phyloP scores from a whole-genome alignment of 92 coral and sea anemone species.

The Palythoa caribaeorum region DNA sequence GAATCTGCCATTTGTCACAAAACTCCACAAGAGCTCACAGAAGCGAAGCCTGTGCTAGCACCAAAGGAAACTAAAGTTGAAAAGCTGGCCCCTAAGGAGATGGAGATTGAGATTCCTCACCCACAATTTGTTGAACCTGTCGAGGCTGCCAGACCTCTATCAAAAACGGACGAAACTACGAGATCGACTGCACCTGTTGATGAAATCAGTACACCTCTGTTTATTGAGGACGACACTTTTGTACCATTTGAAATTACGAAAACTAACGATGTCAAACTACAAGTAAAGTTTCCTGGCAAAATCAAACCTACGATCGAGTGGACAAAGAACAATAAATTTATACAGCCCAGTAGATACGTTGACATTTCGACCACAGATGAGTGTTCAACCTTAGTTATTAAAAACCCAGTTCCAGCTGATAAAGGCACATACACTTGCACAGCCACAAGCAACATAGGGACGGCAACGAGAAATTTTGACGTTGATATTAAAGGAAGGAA shows the following conservation, averaged over 20 bases:
- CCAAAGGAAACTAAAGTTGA: conserved; percentile 17
- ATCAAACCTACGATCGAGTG: conserved; percentile 77
- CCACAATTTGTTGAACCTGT: conserved; percentile 49
- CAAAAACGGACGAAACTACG: neutral
- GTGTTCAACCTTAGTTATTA: conserved; percentile 77
- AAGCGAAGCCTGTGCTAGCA: neutral
- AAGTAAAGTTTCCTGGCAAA: conserved; percentile 78
- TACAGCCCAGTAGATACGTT: conserved; percentile 69
- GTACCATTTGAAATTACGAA: conserved; percentile 74
- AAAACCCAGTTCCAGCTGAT: conserved; percentile 79
- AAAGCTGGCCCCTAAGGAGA: conserved; percentile 40
- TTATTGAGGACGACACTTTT: conserved; percentile 69
- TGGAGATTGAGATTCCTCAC: conserved; percentile 64
- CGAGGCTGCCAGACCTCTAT: conserved; percentile 1
- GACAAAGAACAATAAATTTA: conserved; percentile 76
- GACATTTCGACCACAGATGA: conserved; percentile 71
- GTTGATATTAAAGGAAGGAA: conserved; percentile 82
- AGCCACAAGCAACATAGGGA: conserved; percentile 80
- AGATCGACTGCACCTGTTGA: conserved; percentile 24
- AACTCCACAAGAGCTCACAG: neutral
- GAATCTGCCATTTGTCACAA: neutral
- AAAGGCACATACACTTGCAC: conserved; percentile 83
- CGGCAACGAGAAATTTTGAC: conserved; percentile 80
- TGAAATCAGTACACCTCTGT: conserved; percentile 65
- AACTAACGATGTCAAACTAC: conserved; percentile 83